Conservation (phyloP, 2,797 vertebrate species). For the Lutjanus campechanus region DNA sequence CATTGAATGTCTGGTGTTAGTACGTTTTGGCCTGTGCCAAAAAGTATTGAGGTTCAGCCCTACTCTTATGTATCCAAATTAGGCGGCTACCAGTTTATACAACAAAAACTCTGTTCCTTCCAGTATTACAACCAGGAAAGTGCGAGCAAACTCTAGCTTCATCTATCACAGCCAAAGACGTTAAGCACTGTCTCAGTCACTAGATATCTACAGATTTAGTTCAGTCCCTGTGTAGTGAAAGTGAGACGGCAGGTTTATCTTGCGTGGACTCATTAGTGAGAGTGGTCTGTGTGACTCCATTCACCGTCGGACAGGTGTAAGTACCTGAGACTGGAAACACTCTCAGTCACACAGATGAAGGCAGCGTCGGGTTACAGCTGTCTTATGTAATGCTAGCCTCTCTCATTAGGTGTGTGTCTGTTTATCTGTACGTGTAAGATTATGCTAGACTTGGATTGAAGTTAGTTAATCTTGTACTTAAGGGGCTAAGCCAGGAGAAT, state of each 20-base stretch:
- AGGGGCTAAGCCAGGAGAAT: slow-evolving; percentile 4
- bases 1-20: too few relatives aligned
- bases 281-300: slow-evolving; percentile 50
- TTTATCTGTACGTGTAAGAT: slow-evolving; percentile 4
- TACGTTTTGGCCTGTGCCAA: too few relatives aligned
- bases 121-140: background rate
- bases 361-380: slow-evolving; percentile 54
- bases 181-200: slow-evolving; percentile 1
- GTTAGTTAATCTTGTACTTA: slow-evolving; percentile 46
- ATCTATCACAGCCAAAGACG: slow-evolving; percentile 22
- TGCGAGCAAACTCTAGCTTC: background rate
- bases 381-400: slow-evolving; percentile 58
- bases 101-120: fast-evolving
- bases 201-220: slow-evolving; percentile 22
- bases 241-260: slow-evolving; percentile 38
- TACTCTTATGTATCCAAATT: background rate
- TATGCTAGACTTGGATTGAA: slow-evolving; percentile 34
- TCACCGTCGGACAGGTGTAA: slow-evolving; percentile 65
- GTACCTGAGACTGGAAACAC: slow-evolving; percentile 54
- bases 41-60: background rate
- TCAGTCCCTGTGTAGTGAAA: slow-evolving; percentile 25
- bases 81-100: background rate
- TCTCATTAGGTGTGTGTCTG: slow-evolving; percentile 23
- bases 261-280: slow-evolving; percentile 59
- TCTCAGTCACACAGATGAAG: slow-evolving; percentile 42